Evolutionary conservation across 2,888 invertebrate species (phyloP), one percentile per base, ranked within the genome.

Genomic region (Phyllotreta cruciferae): DNA sequence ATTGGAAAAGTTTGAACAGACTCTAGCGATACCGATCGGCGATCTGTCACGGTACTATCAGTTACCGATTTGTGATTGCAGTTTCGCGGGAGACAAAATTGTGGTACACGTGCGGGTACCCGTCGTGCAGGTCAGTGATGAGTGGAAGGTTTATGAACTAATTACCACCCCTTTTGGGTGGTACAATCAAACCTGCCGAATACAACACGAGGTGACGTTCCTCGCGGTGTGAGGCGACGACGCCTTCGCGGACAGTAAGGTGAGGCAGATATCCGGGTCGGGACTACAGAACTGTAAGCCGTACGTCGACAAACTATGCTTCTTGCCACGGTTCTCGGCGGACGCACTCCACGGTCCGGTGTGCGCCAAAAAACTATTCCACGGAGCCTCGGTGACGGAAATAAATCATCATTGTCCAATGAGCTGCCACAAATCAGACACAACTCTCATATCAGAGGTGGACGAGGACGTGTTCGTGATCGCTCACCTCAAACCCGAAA

Each of bases 141-240:
- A 47, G 9, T 66, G 68, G 70, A 45, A 65, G 47, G 14, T 66
- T 1, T 63, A 41, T 14, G 62, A 70, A 55, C 37, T 70, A 6
- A 49, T 63, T 1, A 63, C 67, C 3, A 62, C 60, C n/a, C 70
- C 67, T 7, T 70, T 70, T 56, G 63, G 66, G 10, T 68, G 68
- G 67, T n/a, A 64, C 1, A 65, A 66, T 44, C 49, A 68, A 41
- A 68, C 66, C 1, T 70, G 69, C 52, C 41, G 36, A 8, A 64
- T 70, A 4, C 10, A 42, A 56, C n/a, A n/a, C n/a, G n/a, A n/a
- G n/a, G n/a, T n/a, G n/a, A n/a, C n/a, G n/a, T n/a, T n/a, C n/a
- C n/a, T n/a, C n/a, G n/a, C n/a, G n/a, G n/a, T n/a, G n/a, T n/a
- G n/a, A n/a, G n/a, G n/a, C 13, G 7, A 13, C 13, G 24, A 24